Conservation (phyloP, 1,140 invertebrate species). For the Pseudomyrmex gracilis region DNA sequence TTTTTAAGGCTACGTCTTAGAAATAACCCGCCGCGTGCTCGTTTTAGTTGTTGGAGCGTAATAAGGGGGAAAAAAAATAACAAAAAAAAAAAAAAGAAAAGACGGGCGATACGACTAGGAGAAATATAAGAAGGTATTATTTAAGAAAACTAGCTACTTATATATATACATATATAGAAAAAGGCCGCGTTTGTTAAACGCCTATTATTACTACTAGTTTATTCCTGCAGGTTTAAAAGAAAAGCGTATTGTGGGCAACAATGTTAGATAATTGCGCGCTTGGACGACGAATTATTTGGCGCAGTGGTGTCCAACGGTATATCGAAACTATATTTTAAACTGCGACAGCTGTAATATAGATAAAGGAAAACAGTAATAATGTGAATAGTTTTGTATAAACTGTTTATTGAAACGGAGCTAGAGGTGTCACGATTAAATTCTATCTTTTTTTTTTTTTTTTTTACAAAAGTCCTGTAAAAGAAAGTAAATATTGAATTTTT, state of each 20-base stretch:
- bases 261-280: constrained; percentile 31
- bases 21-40: not conserved
- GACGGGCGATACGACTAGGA: constrained; percentile 6
- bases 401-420: no score
- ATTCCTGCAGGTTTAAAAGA: constrained; percentile 5
- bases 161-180: not conserved
- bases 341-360: no score
- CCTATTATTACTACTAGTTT: constrained; percentile 3
- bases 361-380: no score
- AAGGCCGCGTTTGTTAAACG: constrained; percentile 15
- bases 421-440: no score
- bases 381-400: no score
- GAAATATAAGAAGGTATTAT: not conserved
- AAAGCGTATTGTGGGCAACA: not conserved
- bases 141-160: constrained; percentile 23
- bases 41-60: constrained; percentile 22
- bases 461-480: no score
- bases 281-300: constrained; percentile 5
- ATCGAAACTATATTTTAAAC: not conserved
- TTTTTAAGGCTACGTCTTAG: constrained; percentile 11
- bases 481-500: no score
- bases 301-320: constrained; percentile 5
- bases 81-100: no score
- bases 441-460: no score
- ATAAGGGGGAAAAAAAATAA: not conserved